These are phyloP conservation scores for Hypsibius dujardini DNA, from an alignment of 1,140 invertebrate species.

Conservation along the genomic window DNA sequence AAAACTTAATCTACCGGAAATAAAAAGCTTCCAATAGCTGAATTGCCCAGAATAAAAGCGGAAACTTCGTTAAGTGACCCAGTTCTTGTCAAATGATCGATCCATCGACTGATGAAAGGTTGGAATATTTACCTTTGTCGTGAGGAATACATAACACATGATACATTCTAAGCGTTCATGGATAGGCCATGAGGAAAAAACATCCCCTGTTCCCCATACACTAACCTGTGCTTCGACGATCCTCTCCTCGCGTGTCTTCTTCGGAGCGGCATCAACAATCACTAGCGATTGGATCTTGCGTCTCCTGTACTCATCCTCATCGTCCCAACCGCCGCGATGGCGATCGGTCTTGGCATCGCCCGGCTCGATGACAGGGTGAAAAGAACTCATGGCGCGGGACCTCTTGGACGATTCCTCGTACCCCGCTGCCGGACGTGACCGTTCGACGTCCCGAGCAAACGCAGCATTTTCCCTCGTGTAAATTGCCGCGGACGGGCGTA, in stretches of 20 bases:
- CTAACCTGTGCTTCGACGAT: background rate
- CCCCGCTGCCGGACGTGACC: background rate
- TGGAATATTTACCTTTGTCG: no score
- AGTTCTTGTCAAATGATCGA: no score
- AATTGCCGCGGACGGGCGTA: background rate
- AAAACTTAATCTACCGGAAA: no score
- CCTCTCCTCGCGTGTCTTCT: conserved; percentile 7
- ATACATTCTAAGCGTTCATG: no score
- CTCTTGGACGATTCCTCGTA: background rate
- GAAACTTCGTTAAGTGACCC: no score
- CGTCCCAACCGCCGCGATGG: conserved; percentile 19
- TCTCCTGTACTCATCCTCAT: conserved; percentile 19
- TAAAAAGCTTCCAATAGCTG: no score
- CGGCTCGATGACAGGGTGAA: background rate
- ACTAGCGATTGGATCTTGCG: background rate
- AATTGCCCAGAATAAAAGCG: no score
- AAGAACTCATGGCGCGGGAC: background rate
- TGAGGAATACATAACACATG: no score
- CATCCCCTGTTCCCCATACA: no score
- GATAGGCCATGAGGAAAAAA: no score
- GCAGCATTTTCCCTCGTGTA: background rate
- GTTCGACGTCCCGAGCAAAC: background rate
- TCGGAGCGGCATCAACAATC: background rate
- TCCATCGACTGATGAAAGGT: no score
- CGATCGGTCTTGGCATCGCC: background rate